Conservation (phyloP, 2,113 vertebrate genomes). For the Strix aluco region DNA sequence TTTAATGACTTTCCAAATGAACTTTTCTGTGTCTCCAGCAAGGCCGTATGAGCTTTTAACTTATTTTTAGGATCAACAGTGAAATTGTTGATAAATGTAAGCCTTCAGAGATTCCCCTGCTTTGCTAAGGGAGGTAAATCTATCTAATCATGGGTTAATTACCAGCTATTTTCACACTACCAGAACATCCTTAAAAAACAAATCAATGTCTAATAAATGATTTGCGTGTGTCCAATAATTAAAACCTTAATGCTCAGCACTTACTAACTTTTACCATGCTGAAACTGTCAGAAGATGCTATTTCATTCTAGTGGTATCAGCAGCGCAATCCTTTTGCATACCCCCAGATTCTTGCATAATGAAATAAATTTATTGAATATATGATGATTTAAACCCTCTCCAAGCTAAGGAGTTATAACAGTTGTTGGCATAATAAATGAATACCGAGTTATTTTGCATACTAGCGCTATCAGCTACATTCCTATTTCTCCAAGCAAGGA, state of each 20-base stretch:
- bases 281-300: background rate
- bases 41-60: background rate
- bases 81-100: background rate
- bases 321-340: background rate
- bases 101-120: background rate
- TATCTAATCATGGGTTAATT: conserved; percentile 51
- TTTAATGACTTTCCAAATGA: background rate
- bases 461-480: background rate
- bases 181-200: conserved; percentile 49
- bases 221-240: conserved; percentile 52
- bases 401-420: background rate
- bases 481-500: background rate
- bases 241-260: background rate
- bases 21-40: background rate
- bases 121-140: conserved; percentile 28
- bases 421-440: background rate
- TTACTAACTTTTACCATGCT: background rate
- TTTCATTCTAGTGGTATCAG: background rate
- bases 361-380: background rate
- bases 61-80: background rate
- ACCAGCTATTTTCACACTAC: conserved; percentile 45
- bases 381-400: background rate
- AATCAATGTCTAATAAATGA: conserved; percentile 59
- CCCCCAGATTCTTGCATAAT: background rate
- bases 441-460: background rate